Percentiles rank a stretch among this genome's conserved stretches.
phyloP scores from a whole-genome alignment of 1,140 invertebrate species.

The Platyscapa corneri region DNA sequence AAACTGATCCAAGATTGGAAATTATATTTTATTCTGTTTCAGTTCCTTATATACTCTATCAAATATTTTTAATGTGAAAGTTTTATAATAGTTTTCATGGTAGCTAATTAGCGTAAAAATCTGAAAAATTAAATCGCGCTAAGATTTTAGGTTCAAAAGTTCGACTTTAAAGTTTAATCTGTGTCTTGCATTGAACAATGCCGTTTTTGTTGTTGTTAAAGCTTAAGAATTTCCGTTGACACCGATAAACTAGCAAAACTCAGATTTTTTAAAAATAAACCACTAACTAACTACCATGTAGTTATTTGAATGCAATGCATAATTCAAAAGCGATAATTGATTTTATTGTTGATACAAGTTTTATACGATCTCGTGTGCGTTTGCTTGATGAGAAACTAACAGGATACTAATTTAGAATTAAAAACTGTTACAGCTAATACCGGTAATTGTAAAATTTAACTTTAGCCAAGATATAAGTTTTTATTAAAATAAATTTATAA shows the following conservation, averaged over 20 bases:
- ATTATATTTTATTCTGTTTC: constrained; percentile 10
- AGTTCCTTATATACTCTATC: constrained; percentile 10
- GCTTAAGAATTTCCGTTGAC: background rate
- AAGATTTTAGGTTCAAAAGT: background rate
- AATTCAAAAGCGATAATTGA: background rate
- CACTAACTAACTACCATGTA: constrained; percentile 1
- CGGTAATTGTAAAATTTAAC: too few relatives aligned
- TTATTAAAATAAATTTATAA: too few relatives aligned
- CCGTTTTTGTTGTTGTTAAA: background rate
- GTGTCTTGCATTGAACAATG: background rate
- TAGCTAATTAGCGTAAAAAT: background rate
- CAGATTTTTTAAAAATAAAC: background rate
- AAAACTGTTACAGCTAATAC: background rate
- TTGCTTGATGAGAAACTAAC: background rate
- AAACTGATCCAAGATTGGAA: background rate
- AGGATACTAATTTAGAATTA: background rate
- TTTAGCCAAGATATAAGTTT: background rate
- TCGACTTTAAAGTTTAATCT: background rate
- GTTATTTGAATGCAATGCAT: background rate
- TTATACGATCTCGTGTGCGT: background rate
- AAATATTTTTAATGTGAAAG: constrained; percentile 7
- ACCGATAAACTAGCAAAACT: background rate
- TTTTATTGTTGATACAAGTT: background rate
- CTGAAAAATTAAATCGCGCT: background rate
- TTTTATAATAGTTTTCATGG: background rate